phyloP scores from a whole-genome alignment of 2,797 vertebrate species.

The Gadopsis bispinosus region DNA sequence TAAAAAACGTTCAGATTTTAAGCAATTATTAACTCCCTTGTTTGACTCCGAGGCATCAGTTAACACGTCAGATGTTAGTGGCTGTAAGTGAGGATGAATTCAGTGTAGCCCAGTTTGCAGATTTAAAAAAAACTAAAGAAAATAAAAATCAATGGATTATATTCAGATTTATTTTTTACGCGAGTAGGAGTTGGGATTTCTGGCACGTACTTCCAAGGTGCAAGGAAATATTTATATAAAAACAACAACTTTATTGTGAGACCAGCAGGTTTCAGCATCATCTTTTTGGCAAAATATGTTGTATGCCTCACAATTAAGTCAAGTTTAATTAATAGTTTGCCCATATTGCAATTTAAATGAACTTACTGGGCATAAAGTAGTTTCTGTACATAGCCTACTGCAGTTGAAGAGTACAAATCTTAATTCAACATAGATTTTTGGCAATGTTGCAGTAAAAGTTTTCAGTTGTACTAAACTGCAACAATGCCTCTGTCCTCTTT shows the following conservation, averaged over 20 bases:
- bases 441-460: background rate
- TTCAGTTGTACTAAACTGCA: background rate
- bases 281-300: background rate
- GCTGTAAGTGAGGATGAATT: background rate
- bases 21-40: slow-evolving; percentile 4
- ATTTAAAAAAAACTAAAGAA: background rate
- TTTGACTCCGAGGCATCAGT: background rate
- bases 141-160: background rate
- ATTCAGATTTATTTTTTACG: background rate
- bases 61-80: background rate
- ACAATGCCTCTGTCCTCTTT: background rate
- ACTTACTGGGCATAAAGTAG: background rate
- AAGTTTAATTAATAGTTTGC: background rate
- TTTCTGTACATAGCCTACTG: background rate
- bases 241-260: background rate
- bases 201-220: background rate
- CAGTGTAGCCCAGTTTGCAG: background rate
- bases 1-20: slow-evolving; percentile 13
- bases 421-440: background rate
- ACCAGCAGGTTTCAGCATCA: background rate
- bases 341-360: background rate
- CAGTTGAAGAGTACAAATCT: background rate
- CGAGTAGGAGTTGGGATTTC: background rate
- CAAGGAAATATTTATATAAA: background rate
- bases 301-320: background rate